phyloP scores from a whole-genome alignment of 1,140 invertebrate genomes.

The Octopus sinensis region DNA sequence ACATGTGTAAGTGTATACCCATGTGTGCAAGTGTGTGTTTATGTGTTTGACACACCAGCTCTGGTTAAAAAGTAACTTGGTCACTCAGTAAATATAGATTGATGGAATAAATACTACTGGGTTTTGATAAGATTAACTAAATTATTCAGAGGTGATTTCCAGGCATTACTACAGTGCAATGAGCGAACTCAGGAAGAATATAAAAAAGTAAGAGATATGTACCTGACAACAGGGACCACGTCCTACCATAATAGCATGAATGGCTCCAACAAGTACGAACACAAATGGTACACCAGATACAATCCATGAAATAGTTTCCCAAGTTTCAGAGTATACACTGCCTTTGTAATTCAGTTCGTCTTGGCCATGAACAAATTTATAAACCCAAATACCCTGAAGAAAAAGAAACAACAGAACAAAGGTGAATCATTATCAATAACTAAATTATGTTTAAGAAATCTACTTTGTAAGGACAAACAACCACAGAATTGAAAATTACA shows the following conservation, averaged over 20 bases:
- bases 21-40: too few species aligned
- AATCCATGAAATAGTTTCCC: conserved; percentile 37
- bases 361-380: conserved; percentile 26
- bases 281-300: conserved; percentile 38
- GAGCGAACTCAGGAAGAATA: too few species aligned
- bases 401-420: background rate
- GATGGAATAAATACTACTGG: too few species aligned
- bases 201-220: too few species aligned
- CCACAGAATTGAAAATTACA: background rate
- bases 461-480: background rate
- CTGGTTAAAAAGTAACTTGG: too few species aligned
- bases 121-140: too few species aligned
- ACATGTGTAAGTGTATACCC: too few species aligned
- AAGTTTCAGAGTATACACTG: conserved; percentile 23
- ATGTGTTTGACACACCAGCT: too few species aligned
- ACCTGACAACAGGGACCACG: conserved; percentile 19
- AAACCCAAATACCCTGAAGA: conserved; percentile 34
- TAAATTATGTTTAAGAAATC: background rate
- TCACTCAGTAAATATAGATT: too few species aligned
- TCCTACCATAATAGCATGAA: conserved; percentile 35
- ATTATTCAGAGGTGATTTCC: too few species aligned
- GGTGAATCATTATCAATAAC: background rate
- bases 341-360: conserved; percentile 22
- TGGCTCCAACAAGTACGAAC: conserved; percentile 33
- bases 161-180: too few species aligned